Conservation (phyloP, 2,113 vertebrate species). For the Sisor rabdophorus region DNA sequence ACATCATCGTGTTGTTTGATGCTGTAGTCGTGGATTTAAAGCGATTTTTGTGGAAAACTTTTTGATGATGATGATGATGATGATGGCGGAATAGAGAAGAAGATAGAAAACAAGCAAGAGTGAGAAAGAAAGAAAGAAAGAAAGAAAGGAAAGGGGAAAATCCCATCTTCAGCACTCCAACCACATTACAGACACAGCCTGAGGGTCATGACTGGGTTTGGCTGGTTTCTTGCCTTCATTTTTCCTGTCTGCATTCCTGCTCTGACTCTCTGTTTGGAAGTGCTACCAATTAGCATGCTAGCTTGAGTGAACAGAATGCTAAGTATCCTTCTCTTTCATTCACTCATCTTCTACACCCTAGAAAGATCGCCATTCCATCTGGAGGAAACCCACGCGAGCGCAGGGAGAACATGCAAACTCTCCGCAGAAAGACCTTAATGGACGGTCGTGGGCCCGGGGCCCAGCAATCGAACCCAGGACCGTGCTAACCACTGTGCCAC, state of each 20-base stretch:
- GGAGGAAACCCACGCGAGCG: too few species aligned
- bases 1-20: constrained; percentile 19
- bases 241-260: neutral
- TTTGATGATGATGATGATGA: neutral
- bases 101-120: too few species aligned
- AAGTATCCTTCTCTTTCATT: neutral
- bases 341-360: too few species aligned
- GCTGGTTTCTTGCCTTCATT: constrained; percentile 9
- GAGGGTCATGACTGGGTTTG: constrained; percentile 40
- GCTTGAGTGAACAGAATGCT: neutral
- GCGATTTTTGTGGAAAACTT: neutral
- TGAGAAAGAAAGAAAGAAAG: neutral
- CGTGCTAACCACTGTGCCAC: too few species aligned
- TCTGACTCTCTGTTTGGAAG: neutral
- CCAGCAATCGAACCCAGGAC: too few species aligned
- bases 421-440: too few species aligned
- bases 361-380: too few species aligned
- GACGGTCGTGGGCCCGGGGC: too few species aligned
- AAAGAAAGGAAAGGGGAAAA: constrained; percentile 25
- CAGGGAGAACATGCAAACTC: too few species aligned
- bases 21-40: neutral
- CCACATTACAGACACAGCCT: constrained; percentile 45
- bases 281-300: neutral
- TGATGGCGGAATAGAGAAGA: neutral
- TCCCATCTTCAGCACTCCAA: constrained; percentile 33